phyloP scores from a whole-genome alignment of 2,797 vertebrate genomes.

The Pogonophryne albipinna region DNA sequence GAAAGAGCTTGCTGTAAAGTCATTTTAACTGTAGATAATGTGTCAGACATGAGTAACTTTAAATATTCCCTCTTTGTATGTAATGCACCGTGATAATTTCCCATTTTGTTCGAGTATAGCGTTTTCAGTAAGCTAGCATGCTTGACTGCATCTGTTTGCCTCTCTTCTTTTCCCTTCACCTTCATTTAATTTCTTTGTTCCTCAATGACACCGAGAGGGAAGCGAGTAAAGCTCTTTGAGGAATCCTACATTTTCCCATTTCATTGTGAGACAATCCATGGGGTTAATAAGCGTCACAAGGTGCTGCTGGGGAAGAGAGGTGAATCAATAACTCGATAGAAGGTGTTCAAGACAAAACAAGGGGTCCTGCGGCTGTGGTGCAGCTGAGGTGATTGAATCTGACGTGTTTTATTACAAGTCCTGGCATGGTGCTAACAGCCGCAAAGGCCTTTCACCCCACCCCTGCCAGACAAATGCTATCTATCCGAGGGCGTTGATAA shows the following conservation, averaged over 20 bases:
- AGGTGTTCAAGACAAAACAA: conserved; percentile 53
- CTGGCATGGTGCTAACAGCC: conserved; percentile 26
- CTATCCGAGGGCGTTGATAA: conserved; percentile 28
- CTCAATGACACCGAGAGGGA: neutral
- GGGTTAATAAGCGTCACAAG: conserved; percentile 60
- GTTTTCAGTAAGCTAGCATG: neutral
- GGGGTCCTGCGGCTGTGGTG: conserved; percentile 46
- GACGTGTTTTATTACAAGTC: conserved; percentile 64
- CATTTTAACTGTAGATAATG: conserved; percentile 31
- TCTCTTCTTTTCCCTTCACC: neutral
- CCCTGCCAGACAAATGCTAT: conserved; percentile 50
- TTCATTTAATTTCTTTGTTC: neutral
- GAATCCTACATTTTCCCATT: conserved; percentile 36
- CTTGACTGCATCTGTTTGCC: neutral
- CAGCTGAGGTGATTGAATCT: conserved; percentile 65
- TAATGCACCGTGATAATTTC: conserved; percentile 22
- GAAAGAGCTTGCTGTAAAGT: neutral
- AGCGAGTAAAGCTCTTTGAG: conserved; percentile 3
- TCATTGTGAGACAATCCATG: conserved; percentile 20
- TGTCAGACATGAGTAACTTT: conserved; percentile 18
- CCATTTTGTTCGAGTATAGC: conserved; percentile 21
- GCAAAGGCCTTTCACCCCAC: conserved; percentile 30
- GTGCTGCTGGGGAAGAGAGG: conserved; percentile 22
- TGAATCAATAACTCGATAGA: conserved; percentile 60
- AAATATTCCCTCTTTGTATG: conserved; percentile 23